Conservation (phyloP, 2,888 invertebrate genomes). For the Acanthococcus lagerstroemiae region DNA sequence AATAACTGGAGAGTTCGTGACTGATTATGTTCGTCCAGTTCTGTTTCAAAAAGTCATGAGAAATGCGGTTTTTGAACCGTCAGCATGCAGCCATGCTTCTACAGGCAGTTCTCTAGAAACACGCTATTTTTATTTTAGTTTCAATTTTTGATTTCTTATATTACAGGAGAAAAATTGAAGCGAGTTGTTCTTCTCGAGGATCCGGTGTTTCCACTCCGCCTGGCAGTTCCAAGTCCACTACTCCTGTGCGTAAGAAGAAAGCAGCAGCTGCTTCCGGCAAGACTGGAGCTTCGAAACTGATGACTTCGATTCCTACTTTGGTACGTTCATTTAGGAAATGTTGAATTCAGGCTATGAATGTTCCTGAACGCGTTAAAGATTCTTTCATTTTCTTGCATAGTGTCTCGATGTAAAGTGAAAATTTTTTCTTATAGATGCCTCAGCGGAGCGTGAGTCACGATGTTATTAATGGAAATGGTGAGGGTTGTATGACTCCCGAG, state of each 20-base stretch:
- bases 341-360: not conserved
- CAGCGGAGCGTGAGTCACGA: conserved; percentile 25
- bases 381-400: not conserved
- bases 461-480: conserved; percentile 39
- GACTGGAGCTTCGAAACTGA: conserved; percentile 3
- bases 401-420: not conserved
- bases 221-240: conserved; percentile 13
- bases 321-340: not conserved
- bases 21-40: no score
- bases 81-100: no score
- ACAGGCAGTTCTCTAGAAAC: no score
- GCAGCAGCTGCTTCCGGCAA: not conserved
- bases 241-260: conserved; percentile 20
- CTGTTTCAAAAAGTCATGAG: no score
- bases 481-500: conserved; percentile 82
- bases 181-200: conserved; percentile 14
- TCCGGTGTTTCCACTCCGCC: conserved; percentile 15
- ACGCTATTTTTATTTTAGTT: not conserved
- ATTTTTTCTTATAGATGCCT: not conserved
- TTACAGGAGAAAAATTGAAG: conserved; percentile 15
- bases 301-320: conserved; percentile 14
- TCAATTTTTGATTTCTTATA: not conserved
- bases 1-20: no score
- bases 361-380: no score
- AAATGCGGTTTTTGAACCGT: no score